A percentile compares a stretch with the other conserved stretches of the same genome.
Evolutionary conservation across 2,888 invertebrate species (phyloP).

Genomic region (Coremacera marginata): DNA sequence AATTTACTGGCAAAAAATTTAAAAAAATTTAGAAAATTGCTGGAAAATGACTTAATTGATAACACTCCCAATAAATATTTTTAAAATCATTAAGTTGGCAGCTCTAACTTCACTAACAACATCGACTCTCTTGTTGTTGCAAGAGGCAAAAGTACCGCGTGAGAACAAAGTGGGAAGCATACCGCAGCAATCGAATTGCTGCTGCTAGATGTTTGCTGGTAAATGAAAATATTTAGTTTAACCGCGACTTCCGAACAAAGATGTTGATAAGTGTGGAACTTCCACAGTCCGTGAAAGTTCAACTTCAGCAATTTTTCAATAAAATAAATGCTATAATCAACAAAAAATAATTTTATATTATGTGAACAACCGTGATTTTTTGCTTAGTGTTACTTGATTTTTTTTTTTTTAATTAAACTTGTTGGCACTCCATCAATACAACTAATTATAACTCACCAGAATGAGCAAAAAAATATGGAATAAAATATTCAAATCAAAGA

Average conservation of each 20-base stretch:
- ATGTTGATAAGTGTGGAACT: conserved; percentile 44
- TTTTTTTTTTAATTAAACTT: no score
- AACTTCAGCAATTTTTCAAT: no score
- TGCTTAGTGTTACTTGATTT: background rate
- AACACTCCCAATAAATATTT: no score
- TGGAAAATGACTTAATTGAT: no score
- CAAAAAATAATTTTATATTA: background rate
- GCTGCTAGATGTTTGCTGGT: background rate
- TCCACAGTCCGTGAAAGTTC: no score
- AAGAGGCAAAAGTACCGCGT: background rate
- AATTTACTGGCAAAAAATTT: no score
- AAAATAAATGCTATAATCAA: background rate
- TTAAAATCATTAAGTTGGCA: no score
- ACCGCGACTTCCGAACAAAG: conserved; percentile 25
- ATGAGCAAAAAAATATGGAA: conserved; percentile 69
- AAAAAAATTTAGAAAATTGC: no score
- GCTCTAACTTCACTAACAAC: no score
- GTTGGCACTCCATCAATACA: background rate
- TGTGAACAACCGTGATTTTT: conserved; percentile 33
- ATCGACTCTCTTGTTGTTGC: no score
- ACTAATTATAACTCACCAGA: conserved; percentile 35
- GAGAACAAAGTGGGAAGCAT: background rate
- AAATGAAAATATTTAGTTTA: conserved; percentile 31
- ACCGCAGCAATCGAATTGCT: conserved; percentile 5
- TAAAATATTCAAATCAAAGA: conserved; percentile 67